Base-by-base conservation (phyloP, 2,888 invertebrate species). In the Mythimna pallens region DNA sequence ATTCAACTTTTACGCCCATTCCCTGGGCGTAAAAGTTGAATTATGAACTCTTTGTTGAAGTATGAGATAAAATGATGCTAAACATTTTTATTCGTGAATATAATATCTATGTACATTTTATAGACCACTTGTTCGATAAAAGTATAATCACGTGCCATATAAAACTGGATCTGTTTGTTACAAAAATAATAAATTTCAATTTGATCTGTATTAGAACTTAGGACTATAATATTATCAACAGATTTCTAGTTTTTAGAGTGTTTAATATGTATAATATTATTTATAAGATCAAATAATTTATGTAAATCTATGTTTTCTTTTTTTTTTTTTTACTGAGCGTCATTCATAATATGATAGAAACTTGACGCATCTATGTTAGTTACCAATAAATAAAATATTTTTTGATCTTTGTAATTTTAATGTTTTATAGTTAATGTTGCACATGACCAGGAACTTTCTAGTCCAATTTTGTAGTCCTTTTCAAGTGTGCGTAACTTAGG, bases 381-480 rank as follows among this genome's bases (percentile, higher is more conserved):
- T 61, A 78, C 52, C 69, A 34, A 67, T 61, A 69, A 69, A 71
- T 54, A 9, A 67, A 52, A 62, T 73, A 74, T 84, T 83, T 75
- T 75, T 81, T 71, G 68, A 72, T 62, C 22, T 54, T 47, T 70
- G 62, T 74, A 73, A 82, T 70, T 34, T 62, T 68, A 58, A 82
- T 70, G 52, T 61, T 77, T 81, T 59, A 70, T 61, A 69, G 73
- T 76, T 74, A 75, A 54, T 61, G 58, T 72, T 78, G 78, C 80
- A 82, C 82, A 62, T 73, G 73, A 75, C 73, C 82, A 83, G 78
- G 75, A 79, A 80, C 70, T 76, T 74, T 87, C 87, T 86, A 86
- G 86, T 86, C 86, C 74, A 81, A 81, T 84, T 76, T 82, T 80
- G 58, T 86, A 80, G 82, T 86, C 70, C 73, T 79, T 79, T 81